A percentile compares a stretch with the other conserved stretches of the same genome.
Conservation (phyloP, 1,140 invertebrate genomes). For the Cephus cinctus region DNA sequence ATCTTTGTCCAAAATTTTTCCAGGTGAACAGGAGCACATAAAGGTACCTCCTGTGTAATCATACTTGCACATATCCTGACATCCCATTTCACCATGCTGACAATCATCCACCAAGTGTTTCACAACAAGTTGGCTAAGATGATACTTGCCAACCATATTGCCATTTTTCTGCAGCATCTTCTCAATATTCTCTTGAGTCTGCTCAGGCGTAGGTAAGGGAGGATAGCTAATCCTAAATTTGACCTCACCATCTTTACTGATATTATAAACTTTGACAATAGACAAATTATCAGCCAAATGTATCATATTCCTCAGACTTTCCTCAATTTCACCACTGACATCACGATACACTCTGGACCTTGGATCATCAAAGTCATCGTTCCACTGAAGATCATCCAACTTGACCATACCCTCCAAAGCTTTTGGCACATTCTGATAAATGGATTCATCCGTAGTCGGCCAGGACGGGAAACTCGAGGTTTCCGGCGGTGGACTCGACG, state of each 20-base stretch:
- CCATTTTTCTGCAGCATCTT: slow-evolving; percentile 33
- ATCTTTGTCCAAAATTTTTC: slow-evolving; percentile 50
- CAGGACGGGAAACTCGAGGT: slow-evolving; percentile 50
- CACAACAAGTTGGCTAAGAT: slow-evolving; percentile 36
- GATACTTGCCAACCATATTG: slow-evolving; percentile 41
- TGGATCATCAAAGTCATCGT: slow-evolving; percentile 58
- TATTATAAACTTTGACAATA: slow-evolving; percentile 64
- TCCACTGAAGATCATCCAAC: slow-evolving; percentile 66
- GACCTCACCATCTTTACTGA: slow-evolving; percentile 50
- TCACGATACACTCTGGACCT: slow-evolving; percentile 64
- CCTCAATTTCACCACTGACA: slow-evolving; percentile 59
- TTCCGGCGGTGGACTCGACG: slow-evolving; percentile 51
- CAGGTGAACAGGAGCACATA: slow-evolving; percentile 69
- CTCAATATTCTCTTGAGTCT: slow-evolving; percentile 41
- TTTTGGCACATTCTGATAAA: slow-evolving; percentile 61
- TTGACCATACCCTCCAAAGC: slow-evolving; percentile 67
- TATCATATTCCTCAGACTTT: slow-evolving; percentile 57
- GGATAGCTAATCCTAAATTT: slow-evolving; percentile 47
- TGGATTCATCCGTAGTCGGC: slow-evolving; percentile 55
- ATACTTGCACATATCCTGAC: slow-evolving; percentile 74
- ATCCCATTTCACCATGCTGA: slow-evolving; percentile 71
- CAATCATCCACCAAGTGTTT: slow-evolving; percentile 68
- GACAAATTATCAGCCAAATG: slow-evolving; percentile 30
- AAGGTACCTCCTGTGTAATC: slow-evolving; percentile 64
- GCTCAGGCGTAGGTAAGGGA: slow-evolving; percentile 27